These are phyloP conservation scores for Lypha dubia DNA, from an alignment of 2,888 invertebrate species.

Conservation along the genomic window DNA sequence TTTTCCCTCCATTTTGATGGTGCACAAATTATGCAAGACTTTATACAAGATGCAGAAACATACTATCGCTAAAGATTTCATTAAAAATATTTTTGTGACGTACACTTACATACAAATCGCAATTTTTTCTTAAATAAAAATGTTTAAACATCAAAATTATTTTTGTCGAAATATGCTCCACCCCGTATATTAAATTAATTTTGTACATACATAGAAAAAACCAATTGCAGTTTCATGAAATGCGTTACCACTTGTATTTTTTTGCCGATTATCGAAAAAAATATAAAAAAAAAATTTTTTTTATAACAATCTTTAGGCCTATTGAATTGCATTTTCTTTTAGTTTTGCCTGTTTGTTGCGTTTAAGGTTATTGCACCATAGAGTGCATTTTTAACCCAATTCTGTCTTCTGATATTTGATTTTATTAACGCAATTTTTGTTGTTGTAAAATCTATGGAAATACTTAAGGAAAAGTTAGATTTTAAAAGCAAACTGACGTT, in stretches of 20 bases:
- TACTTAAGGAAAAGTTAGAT: not conserved
- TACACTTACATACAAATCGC: not conserved
- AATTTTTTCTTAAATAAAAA: not conserved
- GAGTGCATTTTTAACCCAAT: constrained; percentile 79
- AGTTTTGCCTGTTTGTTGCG: not conserved
- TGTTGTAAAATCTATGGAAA: constrained; percentile 11
- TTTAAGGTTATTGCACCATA: constrained; percentile 61
- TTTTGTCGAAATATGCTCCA: constrained; percentile 19
- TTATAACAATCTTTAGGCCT: constrained; percentile 60
- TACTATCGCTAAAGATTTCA: constrained; percentile 12
- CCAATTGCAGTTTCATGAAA: constrained; percentile 25
- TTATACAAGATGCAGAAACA: constrained; percentile 3
- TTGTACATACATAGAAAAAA: not conserved
- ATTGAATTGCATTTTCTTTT: constrained; percentile 39
- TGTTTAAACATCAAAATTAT: constrained; percentile 1
- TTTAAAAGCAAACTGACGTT: no score
- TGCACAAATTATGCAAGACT: constrained; percentile 31
- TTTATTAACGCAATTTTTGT: constrained; percentile 24
- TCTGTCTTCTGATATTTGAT: constrained; percentile 76
- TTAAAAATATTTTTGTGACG: constrained; percentile 48
- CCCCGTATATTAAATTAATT: constrained; percentile 5
- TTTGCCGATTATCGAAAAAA: constrained; percentile 37
- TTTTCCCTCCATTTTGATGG: constrained; percentile 3
- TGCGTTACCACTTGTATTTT: constrained; percentile 53
- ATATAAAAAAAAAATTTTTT: no score